Conservation (phyloP, 2,797 vertebrate species). For the Petrocephalus sullivani region DNA sequence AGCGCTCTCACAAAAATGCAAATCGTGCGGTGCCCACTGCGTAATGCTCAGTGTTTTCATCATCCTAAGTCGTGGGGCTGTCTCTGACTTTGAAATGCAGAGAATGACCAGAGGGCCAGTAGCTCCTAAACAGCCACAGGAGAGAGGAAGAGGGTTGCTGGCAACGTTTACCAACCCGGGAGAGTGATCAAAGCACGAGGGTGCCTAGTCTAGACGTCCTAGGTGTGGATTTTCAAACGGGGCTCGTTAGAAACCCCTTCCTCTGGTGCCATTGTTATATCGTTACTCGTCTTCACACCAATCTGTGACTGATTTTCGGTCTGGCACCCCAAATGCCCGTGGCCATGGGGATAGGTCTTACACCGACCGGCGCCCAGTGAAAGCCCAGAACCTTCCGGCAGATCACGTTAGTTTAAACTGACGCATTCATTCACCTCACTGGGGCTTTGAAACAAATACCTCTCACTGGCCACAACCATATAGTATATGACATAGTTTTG, state of each 20-base stretch:
- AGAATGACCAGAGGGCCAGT: conserved; percentile 69
- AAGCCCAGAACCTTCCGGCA: conserved; percentile 63
- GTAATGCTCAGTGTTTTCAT: conserved; percentile 56
- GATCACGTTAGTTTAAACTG: conserved; percentile 80
- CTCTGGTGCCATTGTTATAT: conserved; percentile 54
- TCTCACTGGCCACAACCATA: conserved; percentile 32
- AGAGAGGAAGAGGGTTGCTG: conserved; percentile 54
- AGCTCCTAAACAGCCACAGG: conserved; percentile 11
- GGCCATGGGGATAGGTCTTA: conserved; percentile 68
- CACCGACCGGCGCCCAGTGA: conserved; percentile 65
- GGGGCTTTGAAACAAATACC: conserved; percentile 62
- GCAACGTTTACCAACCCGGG: conserved; percentile 73
- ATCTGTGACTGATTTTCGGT: conserved; percentile 80
- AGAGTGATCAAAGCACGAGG: conserved; percentile 71
- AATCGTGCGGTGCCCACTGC: not conserved
- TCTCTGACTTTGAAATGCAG: conserved; percentile 77
- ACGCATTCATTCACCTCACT: conserved; percentile 69
- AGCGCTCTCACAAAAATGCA: not conserved
- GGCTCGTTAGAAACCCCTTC: conserved; percentile 67
- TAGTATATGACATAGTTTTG: conserved; percentile 23
- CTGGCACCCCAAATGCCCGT: conserved; percentile 73
- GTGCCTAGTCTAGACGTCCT: conserved; percentile 62
- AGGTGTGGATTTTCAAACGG: conserved; percentile 76
- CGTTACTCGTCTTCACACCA: conserved; percentile 70
- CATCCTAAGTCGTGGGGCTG: conserved; percentile 79